Conservation (phyloP, 1,140 invertebrate species). For the Drosophila sturtevanti region DNA sequence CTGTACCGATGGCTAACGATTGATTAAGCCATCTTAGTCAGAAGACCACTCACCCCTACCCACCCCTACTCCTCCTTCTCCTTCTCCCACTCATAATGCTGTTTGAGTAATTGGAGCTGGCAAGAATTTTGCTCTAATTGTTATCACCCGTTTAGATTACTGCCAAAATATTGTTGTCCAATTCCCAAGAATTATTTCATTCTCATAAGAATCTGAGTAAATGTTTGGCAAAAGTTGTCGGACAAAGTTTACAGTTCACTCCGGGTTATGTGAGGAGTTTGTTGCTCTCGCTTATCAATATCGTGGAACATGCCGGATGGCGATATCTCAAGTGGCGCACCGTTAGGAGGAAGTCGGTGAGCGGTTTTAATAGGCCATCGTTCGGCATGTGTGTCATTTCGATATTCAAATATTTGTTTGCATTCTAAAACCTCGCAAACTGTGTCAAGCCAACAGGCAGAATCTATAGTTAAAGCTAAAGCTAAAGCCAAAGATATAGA, state of each 20-base stretch:
- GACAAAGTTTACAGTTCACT: conserved; percentile 33
- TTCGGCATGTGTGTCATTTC: conserved; percentile 57
- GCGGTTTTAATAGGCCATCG: conserved; percentile 41
- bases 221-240: conserved; percentile 25
- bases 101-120: conserved; percentile 60
- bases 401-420: conserved; percentile 72
- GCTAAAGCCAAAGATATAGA: no score
- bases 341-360: conserved; percentile 62
- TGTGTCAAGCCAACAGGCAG: conserved; percentile 60
- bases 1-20: conserved; percentile 44
- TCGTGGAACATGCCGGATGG: conserved; percentile 29
- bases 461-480: no score
- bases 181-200: conserved; percentile 42
- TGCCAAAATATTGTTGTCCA: conserved; percentile 53
- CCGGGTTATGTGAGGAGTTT: conserved; percentile 46
- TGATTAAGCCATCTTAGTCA: conserved; percentile 42
- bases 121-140: conserved; percentile 62
- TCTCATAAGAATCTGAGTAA: neutral
- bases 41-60: conserved; percentile 16
- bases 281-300: conserved; percentile 60
- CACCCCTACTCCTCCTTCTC: neutral
- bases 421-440: conserved; percentile 54
- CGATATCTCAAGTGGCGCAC: conserved; percentile 31
- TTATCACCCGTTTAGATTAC: conserved; percentile 52
- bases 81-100: neutral